Evolutionary conservation across 2,113 vertebrate species (phyloP), one percentile per base, ranked within the genome.

Genomic region (Microcebus tavaratra): DNA sequence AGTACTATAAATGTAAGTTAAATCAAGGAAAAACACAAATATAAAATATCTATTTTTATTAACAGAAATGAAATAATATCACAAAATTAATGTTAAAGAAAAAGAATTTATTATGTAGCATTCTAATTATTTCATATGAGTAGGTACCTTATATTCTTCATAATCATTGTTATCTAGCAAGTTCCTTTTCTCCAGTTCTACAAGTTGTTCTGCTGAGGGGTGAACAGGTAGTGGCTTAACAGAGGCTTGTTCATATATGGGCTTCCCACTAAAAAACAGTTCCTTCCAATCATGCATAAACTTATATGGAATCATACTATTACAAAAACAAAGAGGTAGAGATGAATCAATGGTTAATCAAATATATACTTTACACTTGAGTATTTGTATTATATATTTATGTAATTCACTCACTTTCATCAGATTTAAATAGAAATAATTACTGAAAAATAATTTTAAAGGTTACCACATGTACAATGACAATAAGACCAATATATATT

Each of bases 261-360:
- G 99, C 81, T 99, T 98, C 89, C 99, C 99, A 39, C 95, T 97
- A 61, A 99, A 96, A 98, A 99, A 99, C 29, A 99, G 87, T 93
- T 99, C 99, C 98, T 99, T 99, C 99, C 99, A 99, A 92, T 99
- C 99, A 92, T 96, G 96, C 98, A 99, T 98, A 98, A 99, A 25
- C 97, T 99, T 99, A 55, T 73, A 61, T 79, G 99, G 99, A 98
- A 99, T 99, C 94, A 97, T 90, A 97, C 99, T 99, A 96, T 42
- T 97, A 31, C 15, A 20, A 25, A 63, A 82, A 42, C 25, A 34
- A 34, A 97, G 67, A 76, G 23, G 27, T 29, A 72, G 27, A 86
- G 42, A 90, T 50, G 14, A 89, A 55, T 84, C 68, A 84, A 72
- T 39, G 18, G 5, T 50, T 85, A 94, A 11, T 93, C 31, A 95